Percentiles rank a stretch among this genome's conserved stretches.
Evolutionary conservation across 2,797 vertebrate genomes (phyloP).

Genomic region (Tokudaia tokunoshimensis): DNA sequence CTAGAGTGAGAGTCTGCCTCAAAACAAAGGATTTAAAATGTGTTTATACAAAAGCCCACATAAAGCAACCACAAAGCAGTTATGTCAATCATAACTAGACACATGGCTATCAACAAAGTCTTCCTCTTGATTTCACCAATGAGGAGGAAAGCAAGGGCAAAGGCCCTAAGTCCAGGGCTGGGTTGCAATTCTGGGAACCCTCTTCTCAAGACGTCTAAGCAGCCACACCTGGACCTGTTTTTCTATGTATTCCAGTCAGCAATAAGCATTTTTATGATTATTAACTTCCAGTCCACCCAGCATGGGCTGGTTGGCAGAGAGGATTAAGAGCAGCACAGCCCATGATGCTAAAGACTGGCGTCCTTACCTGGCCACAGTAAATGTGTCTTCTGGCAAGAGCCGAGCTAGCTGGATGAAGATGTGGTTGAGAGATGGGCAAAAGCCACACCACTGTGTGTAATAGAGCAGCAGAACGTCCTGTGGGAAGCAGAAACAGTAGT

Average conservation of each 20-base stretch:
- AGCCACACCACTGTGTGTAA: conserved; percentile 92
- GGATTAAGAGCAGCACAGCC: background rate
- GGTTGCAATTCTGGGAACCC: background rate
- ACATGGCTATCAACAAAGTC: background rate
- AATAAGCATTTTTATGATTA: background rate
- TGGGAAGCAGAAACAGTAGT: conserved; percentile 41
- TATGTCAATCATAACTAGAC: background rate
- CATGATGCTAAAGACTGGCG: background rate
- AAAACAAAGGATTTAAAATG: background rate
- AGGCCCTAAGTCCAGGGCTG: background rate
- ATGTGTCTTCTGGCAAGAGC: conserved; percentile 91
- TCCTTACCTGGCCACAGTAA: conserved; percentile 94
- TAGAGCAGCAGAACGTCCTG: conserved; percentile 95
- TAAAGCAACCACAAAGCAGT: background rate
- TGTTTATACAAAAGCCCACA: conserved; percentile 33
- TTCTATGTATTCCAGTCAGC: background rate
- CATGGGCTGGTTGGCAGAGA: background rate
- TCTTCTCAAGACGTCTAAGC: background rate
- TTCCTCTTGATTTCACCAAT: background rate
- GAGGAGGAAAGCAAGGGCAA: background rate
- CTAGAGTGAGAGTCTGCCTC: background rate
- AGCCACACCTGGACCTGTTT: background rate
- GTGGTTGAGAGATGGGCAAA: conserved; percentile 91
- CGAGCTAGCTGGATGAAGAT: conserved; percentile 93
- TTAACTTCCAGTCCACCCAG: background rate